phyloP scores from a whole-genome alignment of 2,113 vertebrate genomes.

The Ellobius talpinus region DNA sequence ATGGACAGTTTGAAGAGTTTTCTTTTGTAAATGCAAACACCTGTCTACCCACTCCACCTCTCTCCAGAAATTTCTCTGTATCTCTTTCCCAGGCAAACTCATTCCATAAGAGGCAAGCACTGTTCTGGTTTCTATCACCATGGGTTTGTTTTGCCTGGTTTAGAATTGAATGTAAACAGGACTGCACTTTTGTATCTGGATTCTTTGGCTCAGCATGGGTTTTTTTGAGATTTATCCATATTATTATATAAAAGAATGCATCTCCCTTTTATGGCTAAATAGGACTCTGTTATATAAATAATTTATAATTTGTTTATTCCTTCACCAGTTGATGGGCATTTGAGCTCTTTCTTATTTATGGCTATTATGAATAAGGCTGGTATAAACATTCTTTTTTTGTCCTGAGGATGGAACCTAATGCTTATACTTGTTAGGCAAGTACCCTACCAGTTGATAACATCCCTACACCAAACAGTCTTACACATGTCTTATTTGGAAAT shows the following conservation, averaged over 20 bases:
- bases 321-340: conserved; percentile 31
- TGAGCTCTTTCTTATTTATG: conserved; percentile 36
- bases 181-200: not conserved
- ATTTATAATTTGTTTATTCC: conserved; percentile 18
- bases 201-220: conserved; percentile 57
- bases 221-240: conserved; percentile 19
- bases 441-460: not conserved
- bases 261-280: conserved; percentile 28
- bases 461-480: not conserved
- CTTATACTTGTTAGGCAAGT: not conserved
- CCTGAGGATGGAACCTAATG: not conserved
- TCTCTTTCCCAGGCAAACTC: not conserved
- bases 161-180: conserved; percentile 51
- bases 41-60: not conserved
- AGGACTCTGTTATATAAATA: conserved; percentile 6
- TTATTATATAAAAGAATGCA: conserved; percentile 17
- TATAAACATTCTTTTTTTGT: not conserved
- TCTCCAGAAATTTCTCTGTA: conserved; percentile 13
- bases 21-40: conserved; percentile 18
- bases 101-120: not conserved
- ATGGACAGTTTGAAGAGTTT: conserved; percentile 5
- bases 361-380: conserved; percentile 37
- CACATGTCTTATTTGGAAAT: not conserved
- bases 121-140: conserved; percentile 35
- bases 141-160: conserved; percentile 56